Percentiles rank a stretch among this genome's conserved stretches.
Evolutionary conservation across 2,888 invertebrate species (phyloP).

Genomic region (Drosophila limbata): DNA sequence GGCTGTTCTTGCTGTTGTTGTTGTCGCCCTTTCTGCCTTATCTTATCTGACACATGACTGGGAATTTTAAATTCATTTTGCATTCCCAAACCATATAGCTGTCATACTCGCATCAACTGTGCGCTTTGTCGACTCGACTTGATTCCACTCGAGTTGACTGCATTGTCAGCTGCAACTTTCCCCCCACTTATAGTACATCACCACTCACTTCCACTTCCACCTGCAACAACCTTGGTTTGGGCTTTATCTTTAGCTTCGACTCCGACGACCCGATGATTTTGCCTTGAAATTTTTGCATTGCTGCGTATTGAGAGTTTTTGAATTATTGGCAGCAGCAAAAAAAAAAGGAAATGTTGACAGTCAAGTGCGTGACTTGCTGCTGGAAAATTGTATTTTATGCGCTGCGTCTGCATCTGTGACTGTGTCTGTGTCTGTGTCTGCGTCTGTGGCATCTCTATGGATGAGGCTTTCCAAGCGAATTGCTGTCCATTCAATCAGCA

Average conservation of each 20-base stretch:
- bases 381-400: slow-evolving; percentile 51
- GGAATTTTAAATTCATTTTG: slow-evolving; percentile 56
- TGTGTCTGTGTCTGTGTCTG: slow-evolving; percentile 13
- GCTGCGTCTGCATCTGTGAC: slow-evolving; percentile 11
- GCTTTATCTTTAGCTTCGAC: slow-evolving; percentile 25
- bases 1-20: not conserved
- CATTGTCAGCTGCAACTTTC: slow-evolving; percentile 32
- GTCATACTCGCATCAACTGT: slow-evolving; percentile 44
- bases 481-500: slow-evolving; percentile 79
- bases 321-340: slow-evolving; percentile 74
- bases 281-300: slow-evolving; percentile 68
- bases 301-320: slow-evolving; percentile 50
- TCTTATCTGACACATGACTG: slow-evolving; percentile 48
- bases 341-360: slow-evolving; percentile 64
- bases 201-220: slow-evolving; percentile 3
- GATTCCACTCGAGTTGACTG: slow-evolving; percentile 56
- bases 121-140: slow-evolving; percentile 43
- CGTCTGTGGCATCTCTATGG: slow-evolving; percentile 16
- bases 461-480: slow-evolving; percentile 67
- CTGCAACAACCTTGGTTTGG: slow-evolving; percentile 17
- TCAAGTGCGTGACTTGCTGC: slow-evolving; percentile 72
- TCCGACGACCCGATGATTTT: slow-evolving; percentile 33
- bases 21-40: slow-evolving; percentile 8
- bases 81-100: slow-evolving; percentile 6
- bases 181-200: not conserved